Conservation (phyloP, 2,113 vertebrate genomes). For the Pelusios castaneus region DNA sequence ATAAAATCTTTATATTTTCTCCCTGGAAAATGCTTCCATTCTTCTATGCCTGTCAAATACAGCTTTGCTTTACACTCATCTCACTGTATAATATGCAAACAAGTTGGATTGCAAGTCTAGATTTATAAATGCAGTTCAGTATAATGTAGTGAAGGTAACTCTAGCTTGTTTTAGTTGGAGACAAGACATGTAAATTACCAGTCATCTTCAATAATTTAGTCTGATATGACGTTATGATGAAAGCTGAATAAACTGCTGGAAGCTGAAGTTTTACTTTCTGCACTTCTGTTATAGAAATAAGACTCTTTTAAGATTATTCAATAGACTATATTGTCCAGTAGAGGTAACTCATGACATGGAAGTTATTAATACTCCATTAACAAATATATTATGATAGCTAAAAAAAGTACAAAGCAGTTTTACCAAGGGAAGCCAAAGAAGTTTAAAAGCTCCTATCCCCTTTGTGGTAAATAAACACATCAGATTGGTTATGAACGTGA, state of each 20-base stretch:
- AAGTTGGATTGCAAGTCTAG: neutral
- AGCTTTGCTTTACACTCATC: neutral
- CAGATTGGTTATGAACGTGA: conserved; percentile 24
- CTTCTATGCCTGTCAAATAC: neutral
- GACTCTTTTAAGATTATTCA: conserved; percentile 35
- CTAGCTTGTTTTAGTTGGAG: conserved; percentile 36
- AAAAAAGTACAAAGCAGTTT: conserved; percentile 34
- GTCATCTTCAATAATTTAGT: conserved; percentile 53
- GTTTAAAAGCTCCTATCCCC: conserved; percentile 20
- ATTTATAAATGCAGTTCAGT: conserved; percentile 9
- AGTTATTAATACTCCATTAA: conserved; percentile 51
- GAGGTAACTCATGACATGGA: neutral
- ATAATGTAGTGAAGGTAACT: neutral
- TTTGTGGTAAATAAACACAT: neutral
- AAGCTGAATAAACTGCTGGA: conserved; percentile 34
- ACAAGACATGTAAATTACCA: conserved; percentile 42
- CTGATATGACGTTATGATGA: conserved; percentile 31
- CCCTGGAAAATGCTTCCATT: neutral
- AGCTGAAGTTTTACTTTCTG: conserved; percentile 16
- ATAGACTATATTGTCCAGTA: neutral
- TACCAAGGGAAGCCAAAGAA: neutral
- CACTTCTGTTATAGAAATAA: conserved; percentile 8
- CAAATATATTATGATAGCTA: neutral
- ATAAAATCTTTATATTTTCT: neutral
- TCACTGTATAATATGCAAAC: neutral